phyloP scores from a whole-genome alignment of 2,113 vertebrate genomes.

The Zosterops lateralis region DNA sequence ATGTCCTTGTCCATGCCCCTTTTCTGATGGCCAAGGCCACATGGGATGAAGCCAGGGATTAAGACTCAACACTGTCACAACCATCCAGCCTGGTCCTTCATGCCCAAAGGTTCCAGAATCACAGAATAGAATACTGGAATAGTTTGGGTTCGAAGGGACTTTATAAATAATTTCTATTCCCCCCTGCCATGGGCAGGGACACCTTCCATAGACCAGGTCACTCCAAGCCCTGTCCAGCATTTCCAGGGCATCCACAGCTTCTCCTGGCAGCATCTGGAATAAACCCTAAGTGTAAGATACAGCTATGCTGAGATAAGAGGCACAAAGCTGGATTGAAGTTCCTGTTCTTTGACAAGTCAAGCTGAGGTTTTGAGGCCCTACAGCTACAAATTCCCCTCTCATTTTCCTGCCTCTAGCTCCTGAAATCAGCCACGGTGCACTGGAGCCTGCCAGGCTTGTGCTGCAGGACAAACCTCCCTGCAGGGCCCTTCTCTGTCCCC shows the following conservation, averaged over 20 bases:
- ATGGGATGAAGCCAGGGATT: not conserved
- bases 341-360: not conserved
- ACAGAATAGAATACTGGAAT: not conserved
- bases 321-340: fast-evolving
- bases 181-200: not conserved
- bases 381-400: not conserved
- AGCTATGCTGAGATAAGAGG: not conserved
- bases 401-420: not conserved
- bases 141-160: not conserved
- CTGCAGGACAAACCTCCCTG: not conserved
- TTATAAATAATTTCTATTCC: not conserved
- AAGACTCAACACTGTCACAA: not conserved
- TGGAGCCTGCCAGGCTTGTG: not conserved
- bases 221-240: not conserved
- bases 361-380: not conserved
- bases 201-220: not conserved
- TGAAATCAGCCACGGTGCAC: not conserved
- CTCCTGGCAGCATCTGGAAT: not conserved
- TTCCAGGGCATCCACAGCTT: not conserved
- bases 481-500: not conserved
- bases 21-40: not conserved
- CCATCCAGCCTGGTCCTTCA: not conserved
- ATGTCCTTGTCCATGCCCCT: not conserved
- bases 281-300: not conserved
- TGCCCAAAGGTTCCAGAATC: not conserved